Conservation (phyloP, 2,113 vertebrate genomes). For the Tachuris rubrigastra region DNA sequence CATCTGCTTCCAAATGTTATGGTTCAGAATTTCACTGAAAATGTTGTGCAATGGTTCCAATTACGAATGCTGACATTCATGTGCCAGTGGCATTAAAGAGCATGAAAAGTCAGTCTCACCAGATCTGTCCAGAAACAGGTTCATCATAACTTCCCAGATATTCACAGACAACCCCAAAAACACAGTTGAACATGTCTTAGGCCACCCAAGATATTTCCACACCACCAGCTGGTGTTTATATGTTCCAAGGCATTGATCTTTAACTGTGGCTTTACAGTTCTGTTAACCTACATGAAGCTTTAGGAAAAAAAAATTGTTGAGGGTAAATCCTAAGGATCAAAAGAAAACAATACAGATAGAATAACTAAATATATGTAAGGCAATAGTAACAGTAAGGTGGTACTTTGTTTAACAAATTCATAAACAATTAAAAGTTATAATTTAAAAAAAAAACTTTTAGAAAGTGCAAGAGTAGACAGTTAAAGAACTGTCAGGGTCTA, state of each 20-base stretch:
- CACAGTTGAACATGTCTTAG: background rate
- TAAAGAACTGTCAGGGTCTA: background rate
- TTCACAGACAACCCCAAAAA: slow-evolving; percentile 1
- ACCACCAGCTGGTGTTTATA: background rate
- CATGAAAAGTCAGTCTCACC: background rate
- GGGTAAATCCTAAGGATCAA: background rate
- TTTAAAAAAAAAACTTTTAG: background rate
- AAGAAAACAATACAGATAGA: background rate
- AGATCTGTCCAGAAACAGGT: slow-evolving; percentile 14
- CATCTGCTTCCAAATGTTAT: slow-evolving; percentile 38
- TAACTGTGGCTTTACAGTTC: background rate
- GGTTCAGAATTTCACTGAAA: slow-evolving; percentile 14
- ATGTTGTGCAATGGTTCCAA: slow-evolving; percentile 29
- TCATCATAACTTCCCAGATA: slow-evolving; percentile 1
- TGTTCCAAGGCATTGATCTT: background rate
- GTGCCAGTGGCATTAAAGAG: background rate
- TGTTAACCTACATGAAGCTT: background rate
- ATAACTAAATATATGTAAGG: background rate
- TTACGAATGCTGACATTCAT: slow-evolving; percentile 29
- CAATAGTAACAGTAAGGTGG: background rate
- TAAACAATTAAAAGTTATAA: background rate
- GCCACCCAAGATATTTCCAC: slow-evolving; percentile 27
- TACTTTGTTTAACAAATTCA: background rate
- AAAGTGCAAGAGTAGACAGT: background rate
- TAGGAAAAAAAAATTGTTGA: background rate